Percentiles rank a stretch among this genome's conserved stretches.
These are phyloP conservation scores for Megalurothrips usitatus DNA, from an alignment of 2,888 invertebrate genomes.

Conservation along the genomic window DNA sequence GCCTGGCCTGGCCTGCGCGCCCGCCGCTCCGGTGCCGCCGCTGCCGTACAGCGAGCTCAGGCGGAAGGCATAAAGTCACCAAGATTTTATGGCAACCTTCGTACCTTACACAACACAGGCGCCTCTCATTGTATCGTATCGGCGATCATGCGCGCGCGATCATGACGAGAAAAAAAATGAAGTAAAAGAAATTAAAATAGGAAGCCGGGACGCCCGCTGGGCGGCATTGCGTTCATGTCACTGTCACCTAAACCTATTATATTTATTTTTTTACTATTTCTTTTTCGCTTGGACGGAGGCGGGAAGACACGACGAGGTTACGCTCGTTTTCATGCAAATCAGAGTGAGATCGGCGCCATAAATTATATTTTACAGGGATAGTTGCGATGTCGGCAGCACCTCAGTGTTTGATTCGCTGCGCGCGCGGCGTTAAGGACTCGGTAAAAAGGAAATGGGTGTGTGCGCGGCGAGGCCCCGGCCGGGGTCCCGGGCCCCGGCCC, in stretches of 20 bases:
- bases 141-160: slow-evolving; percentile 3
- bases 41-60: neutral
- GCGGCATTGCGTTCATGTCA: neutral
- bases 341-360: neutral
- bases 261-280: neutral
- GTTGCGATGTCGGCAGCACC: neutral
- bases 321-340: neutral
- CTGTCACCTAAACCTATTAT: neutral
- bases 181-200: too few relatives aligned
- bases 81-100: slow-evolving; percentile 23
- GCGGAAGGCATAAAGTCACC: slow-evolving; percentile 16
- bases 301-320: too few relatives aligned
- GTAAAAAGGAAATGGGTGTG: neutral
- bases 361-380: neutral
- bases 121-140: neutral
- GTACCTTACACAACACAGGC: neutral
- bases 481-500: too few relatives aligned
- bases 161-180: neutral
- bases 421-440: neutral
- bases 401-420: neutral
- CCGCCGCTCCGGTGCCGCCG: neutral
- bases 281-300: too few relatives aligned
- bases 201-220: too few relatives aligned
- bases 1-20: neutral
- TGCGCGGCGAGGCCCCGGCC: too few relatives aligned